Evolutionary conservation across 2,113 vertebrate genomes (phyloP).

Genomic region (Pycnonotus jocosus): DNA sequence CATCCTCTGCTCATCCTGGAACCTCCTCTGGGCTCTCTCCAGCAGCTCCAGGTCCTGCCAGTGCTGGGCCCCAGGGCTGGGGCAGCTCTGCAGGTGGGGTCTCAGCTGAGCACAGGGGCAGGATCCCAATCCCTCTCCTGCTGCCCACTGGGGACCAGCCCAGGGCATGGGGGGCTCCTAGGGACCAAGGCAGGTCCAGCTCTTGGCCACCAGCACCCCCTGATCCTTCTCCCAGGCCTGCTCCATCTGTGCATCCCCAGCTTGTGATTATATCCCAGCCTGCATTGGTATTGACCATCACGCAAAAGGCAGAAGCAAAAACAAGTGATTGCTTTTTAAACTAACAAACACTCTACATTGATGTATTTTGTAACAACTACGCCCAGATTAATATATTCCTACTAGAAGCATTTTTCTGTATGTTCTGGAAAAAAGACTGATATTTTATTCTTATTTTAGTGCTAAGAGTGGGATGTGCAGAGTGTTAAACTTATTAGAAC

Average conservation of each 20-base stretch:
- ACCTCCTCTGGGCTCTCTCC: neutral
- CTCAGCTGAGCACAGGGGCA: neutral
- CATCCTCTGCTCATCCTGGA: neutral
- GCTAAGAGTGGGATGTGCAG: neutral
- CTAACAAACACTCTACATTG: neutral
- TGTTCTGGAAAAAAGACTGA: neutral
- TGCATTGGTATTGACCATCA: accelerated
- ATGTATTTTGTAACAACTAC: neutral
- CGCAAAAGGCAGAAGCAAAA: neutral
- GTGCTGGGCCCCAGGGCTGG: neutral
- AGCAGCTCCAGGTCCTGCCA: neutral
- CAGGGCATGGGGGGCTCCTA: neutral
- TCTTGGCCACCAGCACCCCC: neutral
- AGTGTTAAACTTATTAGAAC: neutral
- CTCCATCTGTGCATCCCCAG: neutral
- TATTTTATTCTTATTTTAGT: neutral
- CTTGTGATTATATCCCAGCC: neutral
- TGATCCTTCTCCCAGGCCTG: neutral
- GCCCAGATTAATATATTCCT: neutral
- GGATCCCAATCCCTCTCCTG: neutral
- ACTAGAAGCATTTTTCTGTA: neutral
- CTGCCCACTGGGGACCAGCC: neutral
- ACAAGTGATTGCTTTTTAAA: neutral
- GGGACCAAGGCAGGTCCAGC: neutral
- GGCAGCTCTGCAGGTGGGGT: neutral